phyloP scores from a whole-genome alignment of 2,797 vertebrate species.

The Syngnathus rostellatus region DNA sequence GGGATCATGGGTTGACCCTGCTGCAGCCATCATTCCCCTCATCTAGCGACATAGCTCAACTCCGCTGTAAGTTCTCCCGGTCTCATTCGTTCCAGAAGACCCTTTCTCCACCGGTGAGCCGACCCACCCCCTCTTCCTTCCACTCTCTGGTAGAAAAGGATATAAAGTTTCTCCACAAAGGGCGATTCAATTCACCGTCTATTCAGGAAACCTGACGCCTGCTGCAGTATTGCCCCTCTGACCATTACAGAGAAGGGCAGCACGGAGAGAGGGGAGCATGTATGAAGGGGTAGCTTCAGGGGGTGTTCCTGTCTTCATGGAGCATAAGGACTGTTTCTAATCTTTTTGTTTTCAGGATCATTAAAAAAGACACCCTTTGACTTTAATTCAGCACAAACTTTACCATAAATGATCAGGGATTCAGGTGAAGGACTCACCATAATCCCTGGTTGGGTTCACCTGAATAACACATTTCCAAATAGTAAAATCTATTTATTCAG shows the following conservation, averaged over 20 bases:
- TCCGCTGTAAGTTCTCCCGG: conserved; percentile 40
- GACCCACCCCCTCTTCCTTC: conserved; percentile 7
- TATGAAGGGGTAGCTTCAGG: neutral
- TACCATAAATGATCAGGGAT: neutral
- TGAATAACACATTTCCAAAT: neutral
- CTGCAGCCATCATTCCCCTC: conserved; percentile 42
- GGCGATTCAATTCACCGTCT: conserved; percentile 77
- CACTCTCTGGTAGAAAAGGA: conserved; percentile 72
- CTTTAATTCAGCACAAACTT: neutral
- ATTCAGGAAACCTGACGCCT: conserved; percentile 78
- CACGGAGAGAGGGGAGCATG: conserved; percentile 43
- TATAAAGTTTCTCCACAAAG: conserved; percentile 92
- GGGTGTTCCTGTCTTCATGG: conserved; percentile 5
- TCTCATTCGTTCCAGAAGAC: conserved; percentile 56
- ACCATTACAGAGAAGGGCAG: conserved; percentile 54
- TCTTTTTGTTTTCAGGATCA: neutral
- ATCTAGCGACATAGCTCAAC: conserved; percentile 44
- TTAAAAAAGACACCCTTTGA: neutral
- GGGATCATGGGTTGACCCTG: conserved; percentile 33
- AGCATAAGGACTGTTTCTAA: neutral
- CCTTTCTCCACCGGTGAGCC: conserved; percentile 32
- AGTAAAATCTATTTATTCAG: neutral
- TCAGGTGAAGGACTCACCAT: neutral
- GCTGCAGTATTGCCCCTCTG: conserved; percentile 73
- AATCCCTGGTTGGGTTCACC: neutral